phyloP scores from a whole-genome alignment of 2,113 vertebrate genomes.

The Leucopsar rothschildi region DNA sequence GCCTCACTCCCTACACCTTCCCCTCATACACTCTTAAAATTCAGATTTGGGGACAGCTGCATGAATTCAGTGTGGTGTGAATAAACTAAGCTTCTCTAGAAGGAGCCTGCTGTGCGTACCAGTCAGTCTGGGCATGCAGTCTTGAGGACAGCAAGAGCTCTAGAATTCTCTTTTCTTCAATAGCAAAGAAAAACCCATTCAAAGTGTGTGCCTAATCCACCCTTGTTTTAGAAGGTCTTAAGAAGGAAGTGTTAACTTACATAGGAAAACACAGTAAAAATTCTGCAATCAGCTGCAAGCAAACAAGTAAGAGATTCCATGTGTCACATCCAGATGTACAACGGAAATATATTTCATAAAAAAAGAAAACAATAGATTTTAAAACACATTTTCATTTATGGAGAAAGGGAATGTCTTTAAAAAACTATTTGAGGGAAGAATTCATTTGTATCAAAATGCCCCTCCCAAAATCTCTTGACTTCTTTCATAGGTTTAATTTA shows the following conservation, averaged over 20 bases:
- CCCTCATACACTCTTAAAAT: too few species aligned
- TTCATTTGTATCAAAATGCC: background rate
- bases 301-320: background rate
- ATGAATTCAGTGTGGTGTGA: background rate
- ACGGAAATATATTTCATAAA: background rate
- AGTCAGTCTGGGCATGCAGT: background rate
- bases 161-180: background rate
- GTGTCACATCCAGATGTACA: background rate
- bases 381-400: fast-evolving
- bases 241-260: background rate
- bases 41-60: background rate
- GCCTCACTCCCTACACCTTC: fast-evolving
- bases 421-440: background rate
- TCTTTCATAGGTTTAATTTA: background rate
- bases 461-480: fast-evolving
- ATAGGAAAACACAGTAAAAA: background rate
- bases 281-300: background rate
- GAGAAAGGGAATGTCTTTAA: background rate
- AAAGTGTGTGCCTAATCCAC: background rate
- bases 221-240: background rate
- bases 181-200: background rate
- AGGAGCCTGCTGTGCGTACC: background rate
- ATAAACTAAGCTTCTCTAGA: background rate
- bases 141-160: background rate
- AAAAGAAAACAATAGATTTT: background rate